Evolutionary conservation across 2,797 vertebrate species (phyloP).

Genomic region (Dallia pectoralis): DNA sequence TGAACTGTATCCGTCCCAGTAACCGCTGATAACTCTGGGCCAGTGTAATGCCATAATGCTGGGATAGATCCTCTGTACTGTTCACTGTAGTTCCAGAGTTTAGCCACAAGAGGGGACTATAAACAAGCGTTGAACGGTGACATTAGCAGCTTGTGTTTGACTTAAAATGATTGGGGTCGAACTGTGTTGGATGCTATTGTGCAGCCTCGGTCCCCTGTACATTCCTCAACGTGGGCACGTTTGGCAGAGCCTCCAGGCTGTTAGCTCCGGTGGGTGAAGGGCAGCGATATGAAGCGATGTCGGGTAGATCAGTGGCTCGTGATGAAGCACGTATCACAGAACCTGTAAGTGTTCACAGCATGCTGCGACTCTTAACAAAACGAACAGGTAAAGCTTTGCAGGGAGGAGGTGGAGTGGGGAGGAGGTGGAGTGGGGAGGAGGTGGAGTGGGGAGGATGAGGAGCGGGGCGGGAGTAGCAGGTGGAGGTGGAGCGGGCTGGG

Average conservation of each 20-base stretch:
- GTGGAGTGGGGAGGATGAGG: too few species aligned
- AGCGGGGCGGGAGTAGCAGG: too few species aligned
- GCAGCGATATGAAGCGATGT: conserved; percentile 53
- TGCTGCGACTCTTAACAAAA: conserved; percentile 63
- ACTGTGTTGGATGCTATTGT: neutral
- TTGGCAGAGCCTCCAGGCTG: neutral
- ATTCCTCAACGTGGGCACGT: neutral
- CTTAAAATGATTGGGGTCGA: neutral
- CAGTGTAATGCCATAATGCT: neutral
- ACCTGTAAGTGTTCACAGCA: conserved; percentile 75
- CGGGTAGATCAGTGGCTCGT: conserved; percentile 58
- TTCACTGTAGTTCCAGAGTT: conserved; percentile 21
- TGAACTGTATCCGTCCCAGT: neutral
- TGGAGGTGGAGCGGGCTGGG: conserved; percentile 20
- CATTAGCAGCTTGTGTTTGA: neutral
- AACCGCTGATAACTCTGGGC: too few species aligned
- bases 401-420: conserved; percentile 46
- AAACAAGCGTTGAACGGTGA: neutral
- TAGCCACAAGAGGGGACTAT: conserved; percentile 47
- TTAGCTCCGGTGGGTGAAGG: conserved; percentile 41
- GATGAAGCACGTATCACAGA: conserved; percentile 72
- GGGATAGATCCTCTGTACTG: neutral
- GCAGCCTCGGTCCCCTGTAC: neutral
- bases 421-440: conserved; percentile 19
- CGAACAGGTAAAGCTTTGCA: conserved; percentile 69